These are phyloP conservation scores for Phyllotis vaccarum DNA, from an alignment of 2,797 vertebrate species.

Conservation along the genomic window DNA sequence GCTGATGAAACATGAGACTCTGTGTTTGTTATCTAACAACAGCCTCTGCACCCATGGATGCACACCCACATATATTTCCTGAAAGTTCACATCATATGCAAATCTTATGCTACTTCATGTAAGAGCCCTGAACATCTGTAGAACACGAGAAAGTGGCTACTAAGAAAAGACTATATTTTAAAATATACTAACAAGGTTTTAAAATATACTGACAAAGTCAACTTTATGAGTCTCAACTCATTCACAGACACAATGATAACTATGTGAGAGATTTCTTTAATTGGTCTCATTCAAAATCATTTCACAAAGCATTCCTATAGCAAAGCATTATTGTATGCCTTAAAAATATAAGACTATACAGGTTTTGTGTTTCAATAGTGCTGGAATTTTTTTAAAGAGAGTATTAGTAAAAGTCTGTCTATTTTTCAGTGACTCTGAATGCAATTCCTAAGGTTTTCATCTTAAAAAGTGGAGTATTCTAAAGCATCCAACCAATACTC, in stretches of 20 bases:
- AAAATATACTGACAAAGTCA: not conserved
- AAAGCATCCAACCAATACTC: not conserved
- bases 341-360: not conserved
- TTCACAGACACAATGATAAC: not conserved
- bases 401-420: not conserved
- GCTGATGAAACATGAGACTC: not conserved
- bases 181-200: not conserved
- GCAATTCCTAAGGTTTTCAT: slow-evolving; percentile 15
- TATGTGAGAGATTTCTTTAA: not conserved
- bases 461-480: not conserved
- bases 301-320: not conserved
- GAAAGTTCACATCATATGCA: not conserved
- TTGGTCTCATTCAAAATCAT: not conserved
- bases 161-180: not conserved
- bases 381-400: not conserved
- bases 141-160: not conserved
- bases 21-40: not conserved
- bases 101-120: not conserved
- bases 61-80: not conserved
- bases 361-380: not conserved
- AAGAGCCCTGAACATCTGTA: not conserved
- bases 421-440: slow-evolving; percentile 3
- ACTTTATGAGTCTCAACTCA: not conserved
- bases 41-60: no score
- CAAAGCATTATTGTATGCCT: not conserved